Percentiles rank a stretch among this genome's conserved stretches.
phyloP scores from a whole-genome alignment of 2,113 vertebrate genomes.

The Odontesthes bonariensis region DNA sequence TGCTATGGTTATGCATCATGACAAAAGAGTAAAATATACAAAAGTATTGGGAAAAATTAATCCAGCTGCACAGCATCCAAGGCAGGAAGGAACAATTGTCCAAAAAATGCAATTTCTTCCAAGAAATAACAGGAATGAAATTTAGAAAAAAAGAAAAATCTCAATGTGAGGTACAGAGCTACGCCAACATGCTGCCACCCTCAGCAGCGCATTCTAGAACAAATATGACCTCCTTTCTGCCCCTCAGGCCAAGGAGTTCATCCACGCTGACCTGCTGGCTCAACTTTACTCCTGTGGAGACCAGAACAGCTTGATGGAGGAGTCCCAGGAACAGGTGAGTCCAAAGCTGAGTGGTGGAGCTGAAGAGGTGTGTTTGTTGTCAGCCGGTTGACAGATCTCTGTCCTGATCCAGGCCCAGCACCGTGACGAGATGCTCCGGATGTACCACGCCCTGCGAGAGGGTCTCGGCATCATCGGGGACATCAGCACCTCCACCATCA shows the following conservation, averaged over 20 bases:
- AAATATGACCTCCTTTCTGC: constrained; percentile 16
- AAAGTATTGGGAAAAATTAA: too few relatives aligned
- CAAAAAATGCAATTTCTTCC: too few relatives aligned
- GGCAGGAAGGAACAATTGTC: too few relatives aligned
- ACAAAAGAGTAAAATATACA: too few relatives aligned
- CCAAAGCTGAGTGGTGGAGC: background rate
- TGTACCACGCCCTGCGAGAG: constrained; percentile 94
- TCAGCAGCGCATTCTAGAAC: too few relatives aligned
- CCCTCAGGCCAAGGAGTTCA: constrained; percentile 94
- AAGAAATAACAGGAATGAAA: too few relatives aligned
- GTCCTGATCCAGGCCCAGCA: constrained; percentile 82
- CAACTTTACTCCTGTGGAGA: constrained; percentile 95
- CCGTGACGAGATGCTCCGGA: constrained; percentile 94
- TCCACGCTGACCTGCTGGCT: constrained; percentile 93
- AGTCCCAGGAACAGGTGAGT: constrained; percentile 90
- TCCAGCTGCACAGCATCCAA: too few relatives aligned
- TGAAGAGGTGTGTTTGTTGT: too few relatives aligned
- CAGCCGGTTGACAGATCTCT: background rate
- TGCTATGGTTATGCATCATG: too few relatives aligned
- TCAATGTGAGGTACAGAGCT: too few relatives aligned
- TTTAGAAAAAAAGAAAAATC: too few relatives aligned
- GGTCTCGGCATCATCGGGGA: constrained; percentile 95
- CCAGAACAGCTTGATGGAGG: constrained; percentile 96
- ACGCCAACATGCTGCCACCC: too few relatives aligned
- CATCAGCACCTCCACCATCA: constrained; percentile 95